Base-by-base conservation (phyloP, 2,113 vertebrate species). In the Zeus faber region DNA sequence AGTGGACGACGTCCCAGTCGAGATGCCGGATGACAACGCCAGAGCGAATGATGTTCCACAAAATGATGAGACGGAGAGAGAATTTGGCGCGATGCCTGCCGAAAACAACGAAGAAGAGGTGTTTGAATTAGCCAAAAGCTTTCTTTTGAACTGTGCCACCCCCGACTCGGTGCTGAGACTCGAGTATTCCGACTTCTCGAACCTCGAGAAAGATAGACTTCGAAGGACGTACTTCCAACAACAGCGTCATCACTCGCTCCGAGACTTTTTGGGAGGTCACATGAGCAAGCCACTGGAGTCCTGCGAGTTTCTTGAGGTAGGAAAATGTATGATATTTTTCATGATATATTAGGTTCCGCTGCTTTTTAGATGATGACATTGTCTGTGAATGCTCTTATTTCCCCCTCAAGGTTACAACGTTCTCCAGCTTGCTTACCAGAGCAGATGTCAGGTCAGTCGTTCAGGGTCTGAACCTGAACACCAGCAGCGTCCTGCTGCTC, bases 161-260 rank as follows among this genome's bases (percentile, higher is more conserved):
- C 88, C 89, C 1, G 89, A 91, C 8, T 80, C 87, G 0, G 72
- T 91, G 26, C 21, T 91, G 31, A 85, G 89, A 20, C 73, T 91
- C 6, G 87, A 87, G 24, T 62, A 77, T 41, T 85, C 85, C 1
- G 66, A 74, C 26, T 58, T 91, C 3, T 63, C 74, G 26, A 77
- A 65, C 16, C 70, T 76, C 40, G 89, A 90, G 58, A 79, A 17
- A 58, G 73, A 68, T 6, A 58, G 39, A 24, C 85, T 89, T 2
- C 80, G 81, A 64, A 70, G 33, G 41, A 40, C 71, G 10, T 91
- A 89, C 67, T 91, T 91, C 47, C 58, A 75, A 52, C 65, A 83
- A 16, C 86, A 90, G 53, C 80, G 67, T 61, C 88, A 90, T 59
- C 72, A 76, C 29, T 90, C 85, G 0, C 77, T 91, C 4, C 58